Evolutionary conservation across 1,140 invertebrate species (phyloP).

Genomic region (Hylaeus volcanicus): DNA sequence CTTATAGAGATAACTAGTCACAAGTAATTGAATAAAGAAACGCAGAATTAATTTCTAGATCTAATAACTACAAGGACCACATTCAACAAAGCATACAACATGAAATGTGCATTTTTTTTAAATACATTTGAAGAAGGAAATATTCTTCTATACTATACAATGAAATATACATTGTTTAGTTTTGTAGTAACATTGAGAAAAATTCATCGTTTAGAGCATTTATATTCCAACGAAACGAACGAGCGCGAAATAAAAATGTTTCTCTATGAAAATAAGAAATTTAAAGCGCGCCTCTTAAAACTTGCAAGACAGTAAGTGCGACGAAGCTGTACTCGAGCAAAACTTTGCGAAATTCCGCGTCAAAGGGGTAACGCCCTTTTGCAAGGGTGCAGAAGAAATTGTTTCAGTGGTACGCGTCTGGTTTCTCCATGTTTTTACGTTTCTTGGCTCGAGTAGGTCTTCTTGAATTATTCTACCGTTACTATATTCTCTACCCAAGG

Average conservation of each 20-base stretch:
- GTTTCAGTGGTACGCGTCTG: conserved; percentile 25
- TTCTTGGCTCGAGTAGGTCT: conserved; percentile 35
- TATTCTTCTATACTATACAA: no score
- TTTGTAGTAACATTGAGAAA: no score
- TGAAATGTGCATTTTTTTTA: no score
- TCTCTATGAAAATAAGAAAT: conserved; percentile 1
- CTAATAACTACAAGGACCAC: no score
- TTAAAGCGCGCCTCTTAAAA: neutral
- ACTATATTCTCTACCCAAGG: conserved; percentile 33
- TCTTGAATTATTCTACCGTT: conserved; percentile 47
- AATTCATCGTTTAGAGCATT: no score
- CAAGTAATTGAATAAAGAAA: no score
- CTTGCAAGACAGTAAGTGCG: conserved; percentile 25
- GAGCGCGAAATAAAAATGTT: neutral
- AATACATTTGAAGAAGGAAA: no score
- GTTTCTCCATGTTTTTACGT: conserved; percentile 43
- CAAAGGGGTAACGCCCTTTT: conserved; percentile 51
- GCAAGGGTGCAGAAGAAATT: conserved; percentile 52
- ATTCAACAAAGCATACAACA: no score
- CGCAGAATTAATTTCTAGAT: no score
- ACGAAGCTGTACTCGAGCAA: conserved; percentile 49
- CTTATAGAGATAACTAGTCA: no score
- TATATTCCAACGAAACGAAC: no score
- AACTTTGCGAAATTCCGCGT: conserved; percentile 57
- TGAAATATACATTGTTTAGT: no score